phyloP scores from a whole-genome alignment of 2,113 vertebrate species.

The Pardalotus punctatus region DNA sequence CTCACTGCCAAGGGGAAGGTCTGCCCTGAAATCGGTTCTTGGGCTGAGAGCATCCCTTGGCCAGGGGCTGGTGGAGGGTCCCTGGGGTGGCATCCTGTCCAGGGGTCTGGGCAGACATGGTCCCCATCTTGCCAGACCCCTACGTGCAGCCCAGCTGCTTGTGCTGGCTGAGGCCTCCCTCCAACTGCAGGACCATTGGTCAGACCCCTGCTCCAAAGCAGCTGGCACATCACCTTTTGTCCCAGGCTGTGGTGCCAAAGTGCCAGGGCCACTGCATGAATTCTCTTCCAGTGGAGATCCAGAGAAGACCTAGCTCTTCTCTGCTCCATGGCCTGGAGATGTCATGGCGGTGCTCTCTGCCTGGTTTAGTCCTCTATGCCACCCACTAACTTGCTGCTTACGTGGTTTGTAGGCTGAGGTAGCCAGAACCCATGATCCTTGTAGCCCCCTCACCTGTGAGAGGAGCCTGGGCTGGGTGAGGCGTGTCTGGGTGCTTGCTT shows the following conservation, averaged over 20 bases:
- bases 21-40: neutral
- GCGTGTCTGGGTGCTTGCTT: neutral
- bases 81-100: neutral
- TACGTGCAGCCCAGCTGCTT: neutral
- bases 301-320: neutral
- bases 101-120: neutral
- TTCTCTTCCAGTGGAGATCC: neutral
- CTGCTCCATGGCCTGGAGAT: neutral
- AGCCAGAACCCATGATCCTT: fast-evolving
- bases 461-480: neutral
- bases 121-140: neutral
- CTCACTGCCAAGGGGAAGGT: neutral
- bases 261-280: fast-evolving
- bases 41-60: fast-evolving
- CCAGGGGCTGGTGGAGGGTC: fast-evolving
- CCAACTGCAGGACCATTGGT: fast-evolving
- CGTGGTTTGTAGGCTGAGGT: neutral
- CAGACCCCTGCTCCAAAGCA: neutral
- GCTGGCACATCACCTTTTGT: fast-evolving
- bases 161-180: neutral
- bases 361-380: fast-evolving
- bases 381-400: neutral
- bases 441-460: neutral
- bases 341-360: neutral
- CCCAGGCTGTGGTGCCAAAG: fast-evolving